Percentiles rank a stretch among this genome's conserved stretches.
Evolutionary conservation across 2,113 vertebrate species (phyloP).

Genomic region (Amphiprion percula): DNA sequence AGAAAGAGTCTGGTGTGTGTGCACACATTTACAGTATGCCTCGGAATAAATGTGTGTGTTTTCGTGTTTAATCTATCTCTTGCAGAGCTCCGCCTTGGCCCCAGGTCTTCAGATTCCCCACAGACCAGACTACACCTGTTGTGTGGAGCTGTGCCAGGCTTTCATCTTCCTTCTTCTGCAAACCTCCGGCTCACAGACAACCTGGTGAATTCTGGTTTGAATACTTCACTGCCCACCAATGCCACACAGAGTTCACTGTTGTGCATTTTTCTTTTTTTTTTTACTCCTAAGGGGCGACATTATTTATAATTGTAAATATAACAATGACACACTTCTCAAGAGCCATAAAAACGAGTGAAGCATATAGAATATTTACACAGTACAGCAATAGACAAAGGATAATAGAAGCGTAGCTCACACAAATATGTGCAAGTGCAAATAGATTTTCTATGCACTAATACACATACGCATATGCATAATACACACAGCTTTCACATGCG

Average conservation of each 20-base stretch:
- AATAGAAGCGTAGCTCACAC: constrained; percentile 31
- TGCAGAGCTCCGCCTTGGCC: constrained; percentile 43
- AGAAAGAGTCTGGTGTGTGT: neutral
- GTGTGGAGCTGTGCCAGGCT: constrained; percentile 54
- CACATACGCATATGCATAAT: constrained; percentile 2
- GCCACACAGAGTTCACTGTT: constrained; percentile 17
- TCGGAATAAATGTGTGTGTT: constrained; percentile 29
- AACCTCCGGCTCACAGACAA: constrained; percentile 42
- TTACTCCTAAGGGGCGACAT: neutral
- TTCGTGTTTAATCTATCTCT: constrained; percentile 54
- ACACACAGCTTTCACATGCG: constrained; percentile 36
- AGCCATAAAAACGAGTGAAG: constrained; percentile 27
- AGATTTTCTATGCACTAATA: constrained; percentile 22
- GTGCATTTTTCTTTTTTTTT: neutral
- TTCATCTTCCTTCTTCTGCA: constrained; percentile 46
- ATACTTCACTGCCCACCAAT: constrained; percentile 6
- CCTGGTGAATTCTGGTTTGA: constrained; percentile 33
- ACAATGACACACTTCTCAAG: constrained; percentile 27
- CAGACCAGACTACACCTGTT: constrained; percentile 54
- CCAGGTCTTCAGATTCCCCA: constrained; percentile 48
- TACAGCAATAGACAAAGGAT: constrained; percentile 37
- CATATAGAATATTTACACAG: constrained; percentile 34
- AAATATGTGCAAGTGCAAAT: constrained; percentile 53
- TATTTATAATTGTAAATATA: constrained; percentile 52
- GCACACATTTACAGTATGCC: neutral